Evolutionary conservation across 2,888 invertebrate species (phyloP).

Genomic region (Diogma glabrata): DNA sequence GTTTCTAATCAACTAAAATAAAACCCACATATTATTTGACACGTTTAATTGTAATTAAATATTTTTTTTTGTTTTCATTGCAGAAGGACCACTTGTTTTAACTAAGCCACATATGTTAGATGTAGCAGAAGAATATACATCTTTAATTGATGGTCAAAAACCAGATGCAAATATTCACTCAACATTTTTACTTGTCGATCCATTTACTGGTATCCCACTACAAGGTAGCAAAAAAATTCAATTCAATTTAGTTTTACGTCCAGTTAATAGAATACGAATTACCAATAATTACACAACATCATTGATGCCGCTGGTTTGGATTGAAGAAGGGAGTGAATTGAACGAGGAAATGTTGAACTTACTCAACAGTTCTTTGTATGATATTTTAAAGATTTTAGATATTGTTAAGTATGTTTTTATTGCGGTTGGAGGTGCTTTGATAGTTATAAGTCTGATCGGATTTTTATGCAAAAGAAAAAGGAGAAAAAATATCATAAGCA

Average conservation of each 20-base stretch:
- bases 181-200: slow-evolving; percentile 57
- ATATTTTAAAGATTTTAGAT: slow-evolving; percentile 38
- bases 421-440: slow-evolving; percentile 33
- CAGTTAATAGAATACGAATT: slow-evolving; percentile 39
- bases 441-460: too few relatives aligned
- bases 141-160: slow-evolving; percentile 47
- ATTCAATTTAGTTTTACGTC: slow-evolving; percentile 54
- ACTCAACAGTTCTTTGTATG: slow-evolving; percentile 36
- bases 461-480: too few relatives aligned
- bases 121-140: slow-evolving; percentile 44
- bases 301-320: slow-evolving; percentile 52
- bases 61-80: too few relatives aligned
- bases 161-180: slow-evolving; percentile 48
- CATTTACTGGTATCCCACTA: slow-evolving; percentile 50
- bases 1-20: too few relatives aligned
- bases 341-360: slow-evolving; percentile 41
- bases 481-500: too few relatives aligned
- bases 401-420: slow-evolving; percentile 42
- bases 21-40: not conserved
- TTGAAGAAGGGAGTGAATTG: slow-evolving; percentile 49
- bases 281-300: slow-evolving; percentile 43
- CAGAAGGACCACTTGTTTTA: slow-evolving; percentile 58
- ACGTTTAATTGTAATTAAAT: too few relatives aligned
- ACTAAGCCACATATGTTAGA: slow-evolving; percentile 62
- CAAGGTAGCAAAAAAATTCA: slow-evolving; percentile 53